A percentile compares a stretch with the other conserved stretches of the same genome.
These are phyloP conservation scores for Hoplostethus atlanticus DNA, from an alignment of 2,797 vertebrate species.

Conservation along the genomic window DNA sequence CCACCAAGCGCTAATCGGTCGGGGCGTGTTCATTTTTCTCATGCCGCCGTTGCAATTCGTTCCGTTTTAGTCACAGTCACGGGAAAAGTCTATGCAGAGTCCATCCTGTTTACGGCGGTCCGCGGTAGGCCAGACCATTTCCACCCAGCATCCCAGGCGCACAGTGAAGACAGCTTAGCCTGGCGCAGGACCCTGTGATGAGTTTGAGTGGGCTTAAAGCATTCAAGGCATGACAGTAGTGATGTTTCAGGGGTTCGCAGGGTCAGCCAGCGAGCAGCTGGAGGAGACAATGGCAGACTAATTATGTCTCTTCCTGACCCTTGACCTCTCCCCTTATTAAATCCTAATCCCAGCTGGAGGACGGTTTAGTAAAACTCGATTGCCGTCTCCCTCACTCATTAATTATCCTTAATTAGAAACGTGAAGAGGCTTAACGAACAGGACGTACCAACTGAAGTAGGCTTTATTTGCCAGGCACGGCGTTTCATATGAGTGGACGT, in stretches of 20 bases:
- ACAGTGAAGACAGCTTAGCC: neutral
- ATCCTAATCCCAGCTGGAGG: slow-evolving; percentile 68
- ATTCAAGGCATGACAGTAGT: slow-evolving; percentile 12
- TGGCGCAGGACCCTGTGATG: slow-evolving; percentile 1
- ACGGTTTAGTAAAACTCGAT: slow-evolving; percentile 61
- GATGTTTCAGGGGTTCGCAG: neutral
- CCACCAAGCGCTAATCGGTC: slow-evolving; percentile 35
- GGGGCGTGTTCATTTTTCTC: slow-evolving; percentile 40
- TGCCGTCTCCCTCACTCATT: slow-evolving; percentile 57
- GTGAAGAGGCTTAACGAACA: slow-evolving; percentile 57
- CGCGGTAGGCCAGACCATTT: slow-evolving; percentile 5
- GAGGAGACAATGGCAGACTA: slow-evolving; percentile 45
- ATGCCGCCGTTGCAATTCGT: slow-evolving; percentile 16
- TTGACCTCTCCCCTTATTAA: slow-evolving; percentile 68
- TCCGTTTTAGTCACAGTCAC: slow-evolving; percentile 45
- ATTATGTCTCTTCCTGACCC: slow-evolving; percentile 61
- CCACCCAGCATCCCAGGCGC: neutral
- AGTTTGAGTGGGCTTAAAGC: slow-evolving; percentile 21
- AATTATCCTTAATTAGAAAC: slow-evolving; percentile 76
- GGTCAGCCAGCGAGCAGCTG: slow-evolving; percentile 8
- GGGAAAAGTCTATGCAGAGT: slow-evolving; percentile 50
- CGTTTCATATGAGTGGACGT: slow-evolving; percentile 12
- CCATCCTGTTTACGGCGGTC: slow-evolving; percentile 43
- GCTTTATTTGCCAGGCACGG: slow-evolving; percentile 25
- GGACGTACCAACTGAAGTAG: slow-evolving; percentile 39